These are phyloP conservation scores for Pipra filicauda DNA, from an alignment of 2,113 vertebrate genomes.

Conservation along the genomic window DNA sequence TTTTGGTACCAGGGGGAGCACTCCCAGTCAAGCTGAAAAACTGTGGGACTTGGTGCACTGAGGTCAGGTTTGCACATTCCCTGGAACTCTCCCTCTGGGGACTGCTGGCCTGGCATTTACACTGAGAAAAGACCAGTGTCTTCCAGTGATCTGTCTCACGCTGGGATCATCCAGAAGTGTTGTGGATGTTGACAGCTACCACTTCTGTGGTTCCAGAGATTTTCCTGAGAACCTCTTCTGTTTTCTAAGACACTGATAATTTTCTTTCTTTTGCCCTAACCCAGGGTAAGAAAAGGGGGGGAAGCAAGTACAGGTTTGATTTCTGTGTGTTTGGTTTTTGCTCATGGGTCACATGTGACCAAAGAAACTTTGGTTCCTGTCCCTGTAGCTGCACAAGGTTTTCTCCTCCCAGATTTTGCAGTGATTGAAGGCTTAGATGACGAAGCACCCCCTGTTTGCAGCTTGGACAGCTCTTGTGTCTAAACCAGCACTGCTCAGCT, in stretches of 20 bases:
- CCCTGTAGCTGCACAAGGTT: background rate
- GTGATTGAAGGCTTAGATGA: background rate
- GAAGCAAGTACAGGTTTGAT: background rate
- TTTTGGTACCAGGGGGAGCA: accelerated
- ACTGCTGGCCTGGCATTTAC: background rate
- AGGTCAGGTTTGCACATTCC: background rate
- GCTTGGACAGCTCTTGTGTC: background rate
- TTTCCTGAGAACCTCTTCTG: background rate
- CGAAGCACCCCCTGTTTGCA: background rate
- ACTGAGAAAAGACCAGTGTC: background rate
- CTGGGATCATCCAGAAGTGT: background rate
- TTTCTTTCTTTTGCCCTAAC: background rate
- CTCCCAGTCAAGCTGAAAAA: background rate
- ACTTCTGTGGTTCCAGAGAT: background rate
- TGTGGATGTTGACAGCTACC: background rate
- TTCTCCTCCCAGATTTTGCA: background rate
- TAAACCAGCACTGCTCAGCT: background rate
- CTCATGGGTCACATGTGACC: background rate
- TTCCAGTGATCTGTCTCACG: background rate
- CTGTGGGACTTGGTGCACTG: background rate
- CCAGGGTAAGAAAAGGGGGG: background rate
- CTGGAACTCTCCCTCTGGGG: background rate
- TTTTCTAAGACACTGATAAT: background rate
- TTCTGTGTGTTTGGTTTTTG: background rate
- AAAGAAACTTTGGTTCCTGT: background rate